Base-by-base conservation (phyloP, 1,140 invertebrate species). In the Scaptomyza hsui region DNA sequence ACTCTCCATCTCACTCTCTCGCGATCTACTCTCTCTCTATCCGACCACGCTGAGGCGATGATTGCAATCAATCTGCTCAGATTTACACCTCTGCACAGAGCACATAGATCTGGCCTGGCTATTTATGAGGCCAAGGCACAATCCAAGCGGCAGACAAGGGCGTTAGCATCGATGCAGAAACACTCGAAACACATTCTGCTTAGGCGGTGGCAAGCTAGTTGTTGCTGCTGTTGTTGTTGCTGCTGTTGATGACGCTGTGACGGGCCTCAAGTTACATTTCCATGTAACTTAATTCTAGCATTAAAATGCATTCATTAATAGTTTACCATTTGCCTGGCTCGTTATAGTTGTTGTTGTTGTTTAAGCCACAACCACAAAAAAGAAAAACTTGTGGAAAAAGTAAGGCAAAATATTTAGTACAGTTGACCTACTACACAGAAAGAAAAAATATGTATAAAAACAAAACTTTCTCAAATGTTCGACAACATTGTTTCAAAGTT, bases 271-370 rank as follows among this genome's bases (percentile, higher is more conserved):
- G 73, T 85, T 83, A 86, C 81, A 70, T 77, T 86, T 80, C 57
- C 57, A 77, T 86, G 80, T 85, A 85, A 85, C 81, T 85, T 85
- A 85, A 85, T 85, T 85, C 80, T 85, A 76, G 80, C 80, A 85
- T 85, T 85, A 85, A 83, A 85, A 73, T 85, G 81, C 73, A 85
- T 85, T 85, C 80, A 85, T 85, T 85, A 86, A 85, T 45, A 62
- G 82, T 76, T 21, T 74, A 32, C 52, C 56, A 57, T 72, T 57
- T 67, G 48, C 35, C 6, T 59, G 16, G 1, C 18, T 12, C 13
- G 32, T 47, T 7, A 15, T 29, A 48, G 21, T 41, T 39, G 15
- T 56, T 49, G 53, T 42, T 49, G 19, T 45, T 60, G 26, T 37
- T 56, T 57, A 29, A 61, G 63, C 77, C 65, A 48, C 45, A 64